Evolutionary conservation across 2,888 invertebrate genomes (phyloP).

Genomic region (Cosmia trapezina): DNA sequence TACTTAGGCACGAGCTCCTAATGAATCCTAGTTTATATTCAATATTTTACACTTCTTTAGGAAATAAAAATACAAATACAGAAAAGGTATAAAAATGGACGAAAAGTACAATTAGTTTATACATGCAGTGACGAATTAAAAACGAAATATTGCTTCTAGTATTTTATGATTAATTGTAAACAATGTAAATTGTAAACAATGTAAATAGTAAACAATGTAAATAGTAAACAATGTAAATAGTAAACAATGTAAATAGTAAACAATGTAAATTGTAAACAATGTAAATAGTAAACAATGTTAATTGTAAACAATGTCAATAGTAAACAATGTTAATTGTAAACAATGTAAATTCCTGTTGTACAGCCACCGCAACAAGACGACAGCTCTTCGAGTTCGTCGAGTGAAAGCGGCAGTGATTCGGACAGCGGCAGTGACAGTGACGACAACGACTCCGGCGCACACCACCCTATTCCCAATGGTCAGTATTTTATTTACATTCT

Average conservation of each 20-base stretch:
- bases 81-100: neutral
- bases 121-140: neutral
- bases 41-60: neutral
- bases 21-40: neutral
- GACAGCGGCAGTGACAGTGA: conserved; percentile 86
- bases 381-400: conserved; percentile 87
- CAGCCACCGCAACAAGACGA: conserved; percentile 78
- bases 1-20: too few species aligned
- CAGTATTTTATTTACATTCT: conserved; percentile 22
- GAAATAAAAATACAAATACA: neutral
- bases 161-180: neutral
- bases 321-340: neutral
- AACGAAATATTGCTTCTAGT: neutral
- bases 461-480: conserved; percentile 78
- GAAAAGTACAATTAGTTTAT: neutral
- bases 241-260: too few species aligned
- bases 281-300: neutral
- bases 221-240: neutral
- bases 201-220: neutral
- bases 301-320: neutral
- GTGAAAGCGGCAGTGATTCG: conserved; percentile 85
- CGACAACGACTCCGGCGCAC: conserved; percentile 76
- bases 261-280: neutral
- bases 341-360: neutral
- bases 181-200: neutral